Base-by-base conservation (phyloP, 2,888 invertebrate species). In the Plebejus argus region DNA sequence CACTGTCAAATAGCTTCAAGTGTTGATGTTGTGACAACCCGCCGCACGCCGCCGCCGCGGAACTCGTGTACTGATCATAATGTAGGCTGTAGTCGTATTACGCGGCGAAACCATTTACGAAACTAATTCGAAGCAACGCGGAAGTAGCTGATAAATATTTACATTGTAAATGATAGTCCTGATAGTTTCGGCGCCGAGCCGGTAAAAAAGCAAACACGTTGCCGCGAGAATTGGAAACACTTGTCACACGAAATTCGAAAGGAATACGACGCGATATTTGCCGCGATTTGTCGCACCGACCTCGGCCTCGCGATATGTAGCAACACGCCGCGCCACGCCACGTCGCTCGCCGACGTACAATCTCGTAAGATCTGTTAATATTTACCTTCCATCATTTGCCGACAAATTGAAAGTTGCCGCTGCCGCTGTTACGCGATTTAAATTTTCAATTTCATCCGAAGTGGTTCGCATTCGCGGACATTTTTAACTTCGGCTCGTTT, bases 361-460 rank as follows among this genome's bases (percentile, higher is more conserved):
- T 33, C 28, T 66, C 66, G 28, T 66, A 33, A 66, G 66, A 66
- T 66, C 28, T 66, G 66, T 66, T 66, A 66, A 66, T 66, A 66
- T 66, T 66, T 66, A 66, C 28, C 15, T 66, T 28, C 66, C 66
- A 66, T 66, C 28, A 66, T 66, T 66, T 66, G 66, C 28, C 28
- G 66, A 20, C 66, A 66, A 66, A 66, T 66, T 66, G 66, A 28
- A 66, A 66, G 28, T 33, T 33, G 66, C 66, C 12, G 66, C 66
- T 20, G 61, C 23, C 20, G 66, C 66, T 33, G 23, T 66, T 4
- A 28, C 66, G 66, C 6, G 6, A 66, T 66, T 66, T 66, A 66
- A 28, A 66, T 66, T 66, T 66, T 33, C 66, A 66, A 66, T 66
- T 15, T 66, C 28, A 33, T 6, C 28, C 28, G 23, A 66, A 33